Conservation (phyloP, 2,888 invertebrate genomes). For the Cantharis rufa region DNA sequence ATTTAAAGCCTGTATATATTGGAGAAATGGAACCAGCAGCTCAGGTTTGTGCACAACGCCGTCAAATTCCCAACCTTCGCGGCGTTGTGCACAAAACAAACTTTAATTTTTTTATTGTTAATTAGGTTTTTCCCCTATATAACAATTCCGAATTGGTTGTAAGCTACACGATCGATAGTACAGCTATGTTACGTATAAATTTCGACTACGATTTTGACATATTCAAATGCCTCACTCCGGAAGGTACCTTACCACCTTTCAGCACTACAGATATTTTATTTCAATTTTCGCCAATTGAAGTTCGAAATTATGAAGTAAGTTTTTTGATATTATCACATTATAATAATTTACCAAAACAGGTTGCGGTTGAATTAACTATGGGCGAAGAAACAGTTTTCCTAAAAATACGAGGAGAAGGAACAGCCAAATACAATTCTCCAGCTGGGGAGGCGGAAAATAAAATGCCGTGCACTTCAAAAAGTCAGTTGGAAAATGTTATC, state of each 20-base stretch:
- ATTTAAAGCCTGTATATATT: slow-evolving; percentile 44
- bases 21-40: slow-evolving; percentile 44
- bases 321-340: background rate
- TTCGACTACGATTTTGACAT: slow-evolving; percentile 44
- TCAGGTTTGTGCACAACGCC: slow-evolving; percentile 14
- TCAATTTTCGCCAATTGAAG: slow-evolving; percentile 53
- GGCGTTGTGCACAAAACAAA: background rate
- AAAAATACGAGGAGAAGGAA: slow-evolving; percentile 19
- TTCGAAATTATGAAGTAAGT: slow-evolving; percentile 47
- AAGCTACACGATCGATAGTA: slow-evolving; percentile 42
- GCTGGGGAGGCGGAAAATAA: background rate
- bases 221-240: slow-evolving; percentile 49
- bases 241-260: slow-evolving; percentile 42
- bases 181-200: slow-evolving; percentile 42
- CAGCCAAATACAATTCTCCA: background rate
- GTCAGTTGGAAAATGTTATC: slow-evolving; percentile 34
- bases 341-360: background rate
- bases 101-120: background rate
- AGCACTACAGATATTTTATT: slow-evolving; percentile 48
- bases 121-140: slow-evolving; percentile 52
- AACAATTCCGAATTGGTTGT: slow-evolving; percentile 48
- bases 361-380: slow-evolving; percentile 28
- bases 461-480: background rate
- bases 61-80: background rate
- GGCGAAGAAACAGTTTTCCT: slow-evolving; percentile 16